Percentiles rank a stretch among this genome's conserved stretches.
These are phyloP conservation scores for Uloborus diversus DNA, from an alignment of 1,140 invertebrate species.

Conservation along the genomic window DNA sequence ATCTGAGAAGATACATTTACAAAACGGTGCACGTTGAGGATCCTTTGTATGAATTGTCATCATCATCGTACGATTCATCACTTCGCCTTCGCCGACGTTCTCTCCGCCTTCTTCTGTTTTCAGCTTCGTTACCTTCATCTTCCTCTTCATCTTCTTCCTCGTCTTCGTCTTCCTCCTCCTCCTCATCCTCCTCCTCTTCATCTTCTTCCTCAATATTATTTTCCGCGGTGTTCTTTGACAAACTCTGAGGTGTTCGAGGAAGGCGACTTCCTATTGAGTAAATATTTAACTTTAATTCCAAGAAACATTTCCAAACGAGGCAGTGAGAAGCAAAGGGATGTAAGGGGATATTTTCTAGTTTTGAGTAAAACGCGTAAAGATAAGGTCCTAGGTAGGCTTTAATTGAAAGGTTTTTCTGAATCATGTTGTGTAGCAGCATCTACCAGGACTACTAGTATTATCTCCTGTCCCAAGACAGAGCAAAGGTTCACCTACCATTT, in stretches of 20 bases:
- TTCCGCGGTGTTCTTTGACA: neutral
- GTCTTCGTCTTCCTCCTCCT: constrained; percentile 26
- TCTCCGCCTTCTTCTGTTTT: neutral
- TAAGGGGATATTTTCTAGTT: too few relatives aligned
- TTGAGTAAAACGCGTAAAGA: too few relatives aligned
- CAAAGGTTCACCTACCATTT: too few relatives aligned
- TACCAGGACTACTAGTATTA: too few relatives aligned
- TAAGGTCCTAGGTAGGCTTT: too few relatives aligned
- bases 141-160: constrained; percentile 28
- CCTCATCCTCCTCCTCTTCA: constrained; percentile 13
- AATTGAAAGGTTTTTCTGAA: too few relatives aligned
- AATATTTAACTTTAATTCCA: too few relatives aligned
- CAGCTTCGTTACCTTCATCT: constrained; percentile 8
- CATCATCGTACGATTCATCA: constrained; percentile 23
- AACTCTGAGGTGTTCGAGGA: neutral
- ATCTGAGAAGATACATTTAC: too few relatives aligned
- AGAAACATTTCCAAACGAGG: too few relatives aligned
- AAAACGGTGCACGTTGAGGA: constrained; percentile 8
- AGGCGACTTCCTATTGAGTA: neutral
- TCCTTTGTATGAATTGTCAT: constrained; percentile 33
- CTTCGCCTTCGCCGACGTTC: constrained; percentile 2
- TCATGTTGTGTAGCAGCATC: too few relatives aligned
- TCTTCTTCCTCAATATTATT: constrained; percentile 23
- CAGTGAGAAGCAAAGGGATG: too few relatives aligned
- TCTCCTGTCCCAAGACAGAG: too few relatives aligned